Base-by-base conservation (phyloP, 2,888 invertebrate genomes). In the Aphidius colemani region DNA sequence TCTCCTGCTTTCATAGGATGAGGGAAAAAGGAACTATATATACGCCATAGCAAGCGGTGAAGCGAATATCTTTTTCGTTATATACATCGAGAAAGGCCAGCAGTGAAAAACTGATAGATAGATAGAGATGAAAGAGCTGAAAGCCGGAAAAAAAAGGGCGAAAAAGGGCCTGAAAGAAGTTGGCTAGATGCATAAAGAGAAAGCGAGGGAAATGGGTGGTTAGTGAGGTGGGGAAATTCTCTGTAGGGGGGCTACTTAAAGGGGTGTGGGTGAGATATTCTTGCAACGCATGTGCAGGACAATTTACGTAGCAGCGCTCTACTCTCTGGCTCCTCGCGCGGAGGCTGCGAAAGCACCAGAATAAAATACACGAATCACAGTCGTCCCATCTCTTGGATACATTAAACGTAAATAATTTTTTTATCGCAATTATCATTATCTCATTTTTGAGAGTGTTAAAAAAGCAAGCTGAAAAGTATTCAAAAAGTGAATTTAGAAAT, bases 271-370 rank as follows among this genome's bases (percentile, higher is more conserved):
- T 69, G 70, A 66, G 69, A 73, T 74, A 76, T 74, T 78, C 30
- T 30, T 30, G 30, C 71, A 79, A 82, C 82, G 82, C 82, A 81
- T 82, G 82, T 82, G 82, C 82, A 81, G 81, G 81, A 76, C 77
- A 78, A 74, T 73, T 75, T 76, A 78, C 78, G 78, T 77, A 79
- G 79, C 79, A 77, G 76, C 79, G 79, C 79, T 78, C 73, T 71
- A 76, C 73, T 73, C 73, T 78, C 72, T 72, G 77, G 75, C 77
- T 74, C 76, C 74, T 76, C 74, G 68, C 73, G 73, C 75, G 80
- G 81, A 79, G 81, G 80, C 80, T 79, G 79, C 74, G 78, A 74
- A 78, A 77, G 74, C 78, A 73, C 75, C 77, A 74, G 74, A 70
- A 73, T 77, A 74, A 75, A 79, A 78, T 79, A 78, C 78, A 80